A percentile compares a stretch with the other conserved stretches of the same genome.
Conservation (phyloP, 1,140 invertebrate genomes). For the Odontomachus brunneus region DNA sequence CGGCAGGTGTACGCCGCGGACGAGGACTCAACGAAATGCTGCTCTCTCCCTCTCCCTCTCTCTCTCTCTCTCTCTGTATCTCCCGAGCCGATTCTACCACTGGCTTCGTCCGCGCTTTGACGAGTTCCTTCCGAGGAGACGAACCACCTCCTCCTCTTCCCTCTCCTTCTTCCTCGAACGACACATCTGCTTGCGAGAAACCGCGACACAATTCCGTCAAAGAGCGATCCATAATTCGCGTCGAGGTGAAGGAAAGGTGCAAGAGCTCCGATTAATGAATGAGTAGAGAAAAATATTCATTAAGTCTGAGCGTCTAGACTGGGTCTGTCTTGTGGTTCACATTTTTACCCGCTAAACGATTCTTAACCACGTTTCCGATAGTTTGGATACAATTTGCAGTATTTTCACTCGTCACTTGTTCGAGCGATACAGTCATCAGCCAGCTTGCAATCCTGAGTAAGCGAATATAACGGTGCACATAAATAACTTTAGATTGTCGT, state of each 20-base stretch:
- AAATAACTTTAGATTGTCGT: too few relatives aligned
- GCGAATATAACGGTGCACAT: too few relatives aligned
- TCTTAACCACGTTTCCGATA: too few relatives aligned
- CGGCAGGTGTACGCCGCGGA: slow-evolving; percentile 72
- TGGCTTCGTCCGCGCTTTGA: neutral
- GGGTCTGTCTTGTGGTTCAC: too few relatives aligned
- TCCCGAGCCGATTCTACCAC: neutral
- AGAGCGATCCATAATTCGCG: neutral
- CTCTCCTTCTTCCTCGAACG: slow-evolving; percentile 41
- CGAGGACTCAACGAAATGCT: slow-evolving; percentile 58
- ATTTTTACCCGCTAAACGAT: too few relatives aligned
- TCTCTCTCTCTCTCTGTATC: slow-evolving; percentile 15
- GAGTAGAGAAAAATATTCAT: too few relatives aligned
- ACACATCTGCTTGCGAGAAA: slow-evolving; percentile 68
- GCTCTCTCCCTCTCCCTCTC: slow-evolving; percentile 21
- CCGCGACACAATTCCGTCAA: neutral
- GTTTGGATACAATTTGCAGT: too few relatives aligned
- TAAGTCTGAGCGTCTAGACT: too few relatives aligned
- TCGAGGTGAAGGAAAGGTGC: neutral
- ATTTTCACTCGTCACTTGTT: too few relatives aligned
- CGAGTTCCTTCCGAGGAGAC: slow-evolving; percentile 21
- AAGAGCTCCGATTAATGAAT: too few relatives aligned
- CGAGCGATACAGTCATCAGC: too few relatives aligned
- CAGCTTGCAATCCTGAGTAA: too few relatives aligned
- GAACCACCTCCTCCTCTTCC: slow-evolving; percentile 26